Evolutionary conservation across 64 coral and sea anemone species (phyloP).

Genomic region (Porites lutea): DNA sequence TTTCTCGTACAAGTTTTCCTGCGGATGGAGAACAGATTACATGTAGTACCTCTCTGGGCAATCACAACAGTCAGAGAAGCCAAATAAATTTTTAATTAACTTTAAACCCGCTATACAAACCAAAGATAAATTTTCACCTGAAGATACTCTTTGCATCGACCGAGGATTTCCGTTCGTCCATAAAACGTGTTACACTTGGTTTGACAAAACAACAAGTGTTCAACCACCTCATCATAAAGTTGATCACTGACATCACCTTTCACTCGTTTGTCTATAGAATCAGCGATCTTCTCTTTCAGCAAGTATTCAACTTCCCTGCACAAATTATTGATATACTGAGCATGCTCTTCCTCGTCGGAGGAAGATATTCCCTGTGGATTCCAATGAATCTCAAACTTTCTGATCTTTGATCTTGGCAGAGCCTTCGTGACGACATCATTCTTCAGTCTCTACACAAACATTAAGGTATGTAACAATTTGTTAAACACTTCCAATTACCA

Average conservation of each 20-base stretch:
- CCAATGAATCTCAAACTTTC: conserved; percentile 67
- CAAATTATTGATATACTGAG: conserved; percentile 44
- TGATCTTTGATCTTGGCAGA: conserved; percentile 52
- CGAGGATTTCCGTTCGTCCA: conserved; percentile 55
- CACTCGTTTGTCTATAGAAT: conserved; percentile 37
- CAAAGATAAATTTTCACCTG: conserved; percentile 27
- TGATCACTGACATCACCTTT: conserved; percentile 53
- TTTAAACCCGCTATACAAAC: neutral
- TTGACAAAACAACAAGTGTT: conserved; percentile 73
- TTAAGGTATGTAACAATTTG: too few relatives aligned
- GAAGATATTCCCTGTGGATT: conserved; percentile 32
- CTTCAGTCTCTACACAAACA: conserved; percentile 33
- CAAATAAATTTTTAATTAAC: neutral
- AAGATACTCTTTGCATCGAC: conserved; percentile 22
- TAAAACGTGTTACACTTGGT: conserved; percentile 74
- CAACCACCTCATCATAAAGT: conserved; percentile 69
- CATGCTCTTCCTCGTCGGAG: neutral
- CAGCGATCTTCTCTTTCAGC: conserved; percentile 43
- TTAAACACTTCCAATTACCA: too few relatives aligned
- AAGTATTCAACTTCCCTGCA: conserved; percentile 39
- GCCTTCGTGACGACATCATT: conserved; percentile 28
- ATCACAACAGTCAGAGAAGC: too few relatives aligned
- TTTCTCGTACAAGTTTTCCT: neutral
- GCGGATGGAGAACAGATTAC: too few relatives aligned
- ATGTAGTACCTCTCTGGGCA: too few relatives aligned